Evolutionary conservation across 2,113 vertebrate species (phyloP).

Genomic region (Semicossyphus pulcher): DNA sequence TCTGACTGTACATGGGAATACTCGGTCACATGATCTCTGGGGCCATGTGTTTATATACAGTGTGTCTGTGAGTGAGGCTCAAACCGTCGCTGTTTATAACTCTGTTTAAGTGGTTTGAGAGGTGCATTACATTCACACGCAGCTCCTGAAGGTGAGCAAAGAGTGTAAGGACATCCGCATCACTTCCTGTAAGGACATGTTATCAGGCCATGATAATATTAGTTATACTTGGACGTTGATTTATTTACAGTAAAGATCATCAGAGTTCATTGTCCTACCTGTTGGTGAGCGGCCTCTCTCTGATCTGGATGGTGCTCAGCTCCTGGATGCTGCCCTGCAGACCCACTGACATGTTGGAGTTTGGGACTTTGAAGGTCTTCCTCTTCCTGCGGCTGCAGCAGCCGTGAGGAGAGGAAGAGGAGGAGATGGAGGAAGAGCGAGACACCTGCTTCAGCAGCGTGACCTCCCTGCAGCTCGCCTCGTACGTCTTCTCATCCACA

Average conservation of each 20-base stretch:
- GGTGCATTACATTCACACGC: too few relatives aligned
- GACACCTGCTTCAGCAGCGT: slow-evolving; percentile 87
- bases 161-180: too few relatives aligned
- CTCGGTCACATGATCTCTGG: slow-evolving; percentile 39
- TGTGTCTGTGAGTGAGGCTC: background rate
- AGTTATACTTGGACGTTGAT: too few relatives aligned
- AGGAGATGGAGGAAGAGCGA: slow-evolving; percentile 89
- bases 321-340: slow-evolving; percentile 89
- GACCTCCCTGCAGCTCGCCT: slow-evolving; percentile 90
- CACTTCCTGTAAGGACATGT: too few relatives aligned
- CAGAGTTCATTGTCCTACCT: too few relatives aligned
- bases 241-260: too few relatives aligned
- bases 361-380: slow-evolving; percentile 90
- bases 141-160: too few relatives aligned
- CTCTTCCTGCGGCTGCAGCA: slow-evolving; percentile 92
- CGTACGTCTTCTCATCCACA: slow-evolving; percentile 92
- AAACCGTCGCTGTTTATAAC: background rate
- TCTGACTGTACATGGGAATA: slow-evolving; percentile 72
- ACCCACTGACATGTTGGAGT: slow-evolving; percentile 83
- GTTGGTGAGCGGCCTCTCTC: slow-evolving; percentile 90
- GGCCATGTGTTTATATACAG: slow-evolving; percentile 38
- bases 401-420: slow-evolving; percentile 82
- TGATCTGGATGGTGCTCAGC: slow-evolving; percentile 96
- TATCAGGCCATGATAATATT: too few relatives aligned
- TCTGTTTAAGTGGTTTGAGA: background rate